Evolutionary conservation across 2,797 vertebrate genomes (phyloP).

Genomic region (Mionectes olivaceus): DNA sequence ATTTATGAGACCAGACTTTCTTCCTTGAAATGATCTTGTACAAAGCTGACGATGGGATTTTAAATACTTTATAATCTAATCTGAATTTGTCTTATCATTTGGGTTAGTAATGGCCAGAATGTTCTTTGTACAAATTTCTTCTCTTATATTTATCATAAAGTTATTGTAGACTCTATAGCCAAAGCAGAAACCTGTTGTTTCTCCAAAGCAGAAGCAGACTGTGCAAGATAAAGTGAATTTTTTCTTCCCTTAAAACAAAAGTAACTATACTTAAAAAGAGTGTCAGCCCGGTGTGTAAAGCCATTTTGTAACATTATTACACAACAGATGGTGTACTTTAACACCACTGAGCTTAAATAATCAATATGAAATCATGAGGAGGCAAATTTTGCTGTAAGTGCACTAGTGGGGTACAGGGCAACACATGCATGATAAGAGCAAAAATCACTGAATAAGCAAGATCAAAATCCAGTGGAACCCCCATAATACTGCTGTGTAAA

Average conservation of each 20-base stretch:
- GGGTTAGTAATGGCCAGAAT: background rate
- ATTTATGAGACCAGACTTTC: background rate
- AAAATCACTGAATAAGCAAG: background rate
- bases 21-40: background rate
- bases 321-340: background rate
- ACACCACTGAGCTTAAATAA: background rate
- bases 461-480: background rate
- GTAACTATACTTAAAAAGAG: background rate
- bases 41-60: background rate
- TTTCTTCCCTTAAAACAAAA: background rate
- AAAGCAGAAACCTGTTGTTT: background rate
- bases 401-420: background rate
- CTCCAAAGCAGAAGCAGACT: background rate
- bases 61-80: background rate
- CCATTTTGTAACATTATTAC: background rate
- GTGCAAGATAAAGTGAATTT: background rate
- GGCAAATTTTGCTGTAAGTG: background rate
- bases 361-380: background rate
- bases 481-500: background rate
- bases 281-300: background rate
- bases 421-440: background rate
- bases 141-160: background rate
- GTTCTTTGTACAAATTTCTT: background rate
- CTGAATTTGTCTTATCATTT: background rate
- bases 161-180: background rate